These are phyloP conservation scores for Spodoptera frugiperda DNA, from an alignment of 1,140 invertebrate species.

Conservation along the genomic window DNA sequence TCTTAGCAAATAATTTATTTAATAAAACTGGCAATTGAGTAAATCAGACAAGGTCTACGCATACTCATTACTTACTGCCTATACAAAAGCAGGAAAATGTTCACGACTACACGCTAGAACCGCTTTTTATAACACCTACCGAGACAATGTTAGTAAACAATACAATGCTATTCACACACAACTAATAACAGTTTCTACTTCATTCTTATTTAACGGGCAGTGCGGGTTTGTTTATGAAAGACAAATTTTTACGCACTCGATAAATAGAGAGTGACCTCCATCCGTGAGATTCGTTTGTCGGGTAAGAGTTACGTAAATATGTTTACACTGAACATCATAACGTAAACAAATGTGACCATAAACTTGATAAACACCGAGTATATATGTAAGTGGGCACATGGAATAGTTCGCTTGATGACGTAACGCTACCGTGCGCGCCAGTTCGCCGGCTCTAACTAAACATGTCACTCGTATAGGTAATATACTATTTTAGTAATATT, in stretches of 20 bases:
- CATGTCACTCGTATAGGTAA: conserved; percentile 7
- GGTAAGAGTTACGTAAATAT: conserved; percentile 42
- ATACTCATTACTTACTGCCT: too few relatives aligned
- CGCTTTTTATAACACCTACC: background rate
- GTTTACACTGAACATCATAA: conserved; percentile 45
- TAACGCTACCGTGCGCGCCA: conserved; percentile 12
- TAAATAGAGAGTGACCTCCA: conserved; percentile 46
- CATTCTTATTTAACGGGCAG: conserved; percentile 6
- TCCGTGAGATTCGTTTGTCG: conserved; percentile 36
- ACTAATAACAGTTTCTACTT: conserved; percentile 20
- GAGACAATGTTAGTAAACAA: conserved; percentile 30
- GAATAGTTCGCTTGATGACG: conserved; percentile 37
- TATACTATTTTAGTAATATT: conserved; percentile 3
- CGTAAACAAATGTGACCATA: conserved; percentile 51
- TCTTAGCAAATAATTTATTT: too few relatives aligned
- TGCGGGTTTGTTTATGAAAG: conserved; percentile 34
- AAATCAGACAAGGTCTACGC: too few relatives aligned
- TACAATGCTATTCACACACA: conserved; percentile 1
- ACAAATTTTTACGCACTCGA: conserved; percentile 43
- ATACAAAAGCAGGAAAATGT: too few relatives aligned
- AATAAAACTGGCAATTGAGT: too few relatives aligned
- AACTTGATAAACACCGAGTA: conserved; percentile 53
- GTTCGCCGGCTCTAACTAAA: conserved; percentile 19
- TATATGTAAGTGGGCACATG: conserved; percentile 33
- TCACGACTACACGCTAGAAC: background rate